These are phyloP conservation scores for Bubo bubo DNA, from an alignment of 2,113 vertebrate species.

Conservation along the genomic window DNA sequence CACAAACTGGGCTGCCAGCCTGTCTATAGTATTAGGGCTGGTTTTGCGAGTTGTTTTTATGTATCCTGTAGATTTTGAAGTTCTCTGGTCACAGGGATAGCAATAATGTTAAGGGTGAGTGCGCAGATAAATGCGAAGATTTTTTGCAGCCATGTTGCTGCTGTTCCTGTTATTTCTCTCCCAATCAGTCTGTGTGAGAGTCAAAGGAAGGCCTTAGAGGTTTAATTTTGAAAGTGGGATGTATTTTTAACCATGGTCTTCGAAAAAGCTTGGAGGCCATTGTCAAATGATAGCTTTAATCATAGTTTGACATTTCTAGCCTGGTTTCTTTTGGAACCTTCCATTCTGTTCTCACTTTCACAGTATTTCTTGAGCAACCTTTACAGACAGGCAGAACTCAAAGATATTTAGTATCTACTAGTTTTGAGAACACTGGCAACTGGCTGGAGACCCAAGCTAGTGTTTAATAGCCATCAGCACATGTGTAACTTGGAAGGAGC, in stretches of 20 bases:
- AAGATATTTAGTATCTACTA: neutral
- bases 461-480: neutral
- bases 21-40: rapidly evolving
- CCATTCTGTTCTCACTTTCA: neutral
- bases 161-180: neutral
- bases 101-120: neutral
- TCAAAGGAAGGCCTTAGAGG: neutral
- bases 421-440: neutral
- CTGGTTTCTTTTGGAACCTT: neutral
- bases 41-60: neutral
- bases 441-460: neutral
- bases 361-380: neutral
- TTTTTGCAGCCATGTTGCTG: neutral
- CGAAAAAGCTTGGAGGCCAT: neutral
- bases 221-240: neutral
- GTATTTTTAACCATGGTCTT: neutral
- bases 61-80: neutral
- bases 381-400: neutral
- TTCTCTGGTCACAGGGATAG: neutral
- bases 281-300: neutral
- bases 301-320: neutral
- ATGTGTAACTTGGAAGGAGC: neutral
- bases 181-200: neutral
- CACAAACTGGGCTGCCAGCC: neutral
- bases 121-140: neutral